Conservation (phyloP, 2,888 invertebrate genomes). For the Heliconius sara region DNA sequence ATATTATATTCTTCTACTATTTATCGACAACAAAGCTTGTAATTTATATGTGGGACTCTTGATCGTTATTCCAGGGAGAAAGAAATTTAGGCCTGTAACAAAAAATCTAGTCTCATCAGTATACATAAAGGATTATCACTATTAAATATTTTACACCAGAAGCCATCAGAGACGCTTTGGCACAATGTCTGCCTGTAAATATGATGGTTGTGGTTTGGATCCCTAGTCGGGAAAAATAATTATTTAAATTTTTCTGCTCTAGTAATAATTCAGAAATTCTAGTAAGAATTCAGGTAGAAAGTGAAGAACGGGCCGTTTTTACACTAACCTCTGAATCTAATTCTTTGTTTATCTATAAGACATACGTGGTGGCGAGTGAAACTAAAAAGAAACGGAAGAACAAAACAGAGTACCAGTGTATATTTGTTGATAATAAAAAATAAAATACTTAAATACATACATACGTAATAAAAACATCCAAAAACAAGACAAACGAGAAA, state of each 20-base stretch:
- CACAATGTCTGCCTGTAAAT: no score
- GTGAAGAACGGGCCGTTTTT: not conserved
- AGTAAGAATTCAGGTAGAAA: not conserved
- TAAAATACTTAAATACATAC: no score
- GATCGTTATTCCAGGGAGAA: constrained; percentile 3
- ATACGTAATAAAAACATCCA: not conserved
- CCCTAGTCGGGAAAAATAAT: not conserved
- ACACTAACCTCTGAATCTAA: not conserved
- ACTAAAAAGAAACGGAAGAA: no score
- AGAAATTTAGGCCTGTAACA: not conserved
- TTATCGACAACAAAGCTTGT: constrained; percentile 16
- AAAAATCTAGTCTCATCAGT: not conserved
- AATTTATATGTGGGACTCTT: constrained; percentile 10
- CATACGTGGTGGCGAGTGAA: no score
- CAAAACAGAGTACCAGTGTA: no score
- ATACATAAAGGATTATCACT: not conserved
- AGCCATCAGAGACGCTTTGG: no score
- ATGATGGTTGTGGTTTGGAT: not conserved
- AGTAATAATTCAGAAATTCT: no score
- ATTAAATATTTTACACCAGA: no score
- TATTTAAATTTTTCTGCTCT: not conserved
- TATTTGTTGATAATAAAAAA: no score
- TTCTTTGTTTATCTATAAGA: not conserved
- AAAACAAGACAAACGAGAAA: not conserved
- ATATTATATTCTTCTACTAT: constrained; percentile 5